Conservation (phyloP, 2,888 invertebrate genomes). For the Blastobasis adustella region DNA sequence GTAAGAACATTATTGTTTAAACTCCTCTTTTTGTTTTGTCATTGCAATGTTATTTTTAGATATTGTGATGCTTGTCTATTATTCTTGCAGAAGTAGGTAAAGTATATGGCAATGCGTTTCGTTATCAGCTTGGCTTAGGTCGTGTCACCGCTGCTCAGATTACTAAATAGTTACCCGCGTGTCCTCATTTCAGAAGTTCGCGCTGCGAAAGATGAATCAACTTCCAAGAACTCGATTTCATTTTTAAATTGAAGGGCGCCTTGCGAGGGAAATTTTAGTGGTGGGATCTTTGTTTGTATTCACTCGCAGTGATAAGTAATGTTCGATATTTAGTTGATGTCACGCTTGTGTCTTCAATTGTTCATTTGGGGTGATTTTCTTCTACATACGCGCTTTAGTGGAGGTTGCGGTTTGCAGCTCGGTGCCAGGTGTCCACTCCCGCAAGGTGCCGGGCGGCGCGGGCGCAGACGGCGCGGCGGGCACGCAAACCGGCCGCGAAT, state of each 20-base stretch:
- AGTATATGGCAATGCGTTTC: constrained; percentile 37
- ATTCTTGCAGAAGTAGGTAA: constrained; percentile 27
- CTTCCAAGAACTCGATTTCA: constrained; percentile 1
- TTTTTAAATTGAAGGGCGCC: too few relatives aligned
- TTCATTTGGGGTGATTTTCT: too few relatives aligned
- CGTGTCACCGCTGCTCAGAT: constrained; percentile 48
- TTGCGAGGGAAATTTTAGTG: too few relatives aligned
- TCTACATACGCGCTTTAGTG: too few relatives aligned
- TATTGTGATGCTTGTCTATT: constrained; percentile 37
- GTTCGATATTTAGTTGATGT: too few relatives aligned
- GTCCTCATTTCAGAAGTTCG: too few relatives aligned
- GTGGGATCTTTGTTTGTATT: too few relatives aligned
- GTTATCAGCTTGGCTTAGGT: constrained; percentile 59
- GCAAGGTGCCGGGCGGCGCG: constrained; percentile 19
- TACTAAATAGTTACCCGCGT: constrained; percentile 6
- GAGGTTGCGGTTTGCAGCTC: too few relatives aligned
- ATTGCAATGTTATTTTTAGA: constrained; percentile 28
- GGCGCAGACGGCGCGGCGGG: constrained; percentile 60
- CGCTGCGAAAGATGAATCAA: constrained; percentile 26
- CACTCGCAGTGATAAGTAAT: too few relatives aligned
- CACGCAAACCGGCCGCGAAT: constrained; percentile 41
- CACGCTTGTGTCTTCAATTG: constrained; percentile 36
- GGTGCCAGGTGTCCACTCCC: not conserved
- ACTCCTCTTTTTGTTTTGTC: constrained; percentile 7
- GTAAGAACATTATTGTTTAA: not conserved